These are phyloP conservation scores for Nasalis larvatus DNA, from an alignment of 2,113 vertebrate genomes.

Conservation along the genomic window DNA sequence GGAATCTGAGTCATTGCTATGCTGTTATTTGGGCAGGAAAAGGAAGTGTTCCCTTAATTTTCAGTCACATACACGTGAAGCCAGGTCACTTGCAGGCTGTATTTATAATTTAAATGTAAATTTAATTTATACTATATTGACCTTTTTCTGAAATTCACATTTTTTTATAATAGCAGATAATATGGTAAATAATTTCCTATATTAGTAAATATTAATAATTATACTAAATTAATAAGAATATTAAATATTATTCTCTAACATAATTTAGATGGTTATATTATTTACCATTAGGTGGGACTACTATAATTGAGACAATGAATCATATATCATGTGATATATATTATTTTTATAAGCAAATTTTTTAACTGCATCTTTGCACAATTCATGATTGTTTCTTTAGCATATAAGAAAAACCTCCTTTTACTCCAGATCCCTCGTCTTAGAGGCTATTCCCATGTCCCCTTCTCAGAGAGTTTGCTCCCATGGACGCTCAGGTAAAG, in stretches of 20 bases:
- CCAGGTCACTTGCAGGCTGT: not conserved
- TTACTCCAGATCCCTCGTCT: not conserved
- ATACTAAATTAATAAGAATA: no score
- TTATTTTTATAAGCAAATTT: not conserved
- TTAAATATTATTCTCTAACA: not conserved
- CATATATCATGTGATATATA: not conserved
- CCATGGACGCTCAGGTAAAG: not conserved
- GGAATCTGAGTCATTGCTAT: not conserved
- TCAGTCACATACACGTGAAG: not conserved
- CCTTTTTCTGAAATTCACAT: not conserved
- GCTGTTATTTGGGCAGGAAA: not conserved
- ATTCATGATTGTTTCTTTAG: not conserved
- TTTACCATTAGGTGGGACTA: not conserved
- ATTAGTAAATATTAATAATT: not conserved
- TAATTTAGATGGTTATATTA: not conserved
- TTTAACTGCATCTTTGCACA: not conserved
- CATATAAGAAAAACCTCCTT: not conserved
- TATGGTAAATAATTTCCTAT: not conserved
- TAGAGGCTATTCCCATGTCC: not conserved
- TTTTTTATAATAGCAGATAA: not conserved
- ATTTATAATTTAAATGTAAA: not conserved
- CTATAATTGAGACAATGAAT: not conserved
- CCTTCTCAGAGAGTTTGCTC: not conserved
- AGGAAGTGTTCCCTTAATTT: not conserved
- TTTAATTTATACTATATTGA: not conserved